Percentiles rank a stretch among this genome's conserved stretches.
These are phyloP conservation scores for Pristionchus maxplancki DNA, from an alignment of 2,888 invertebrate genomes.

Conservation along the genomic window DNA sequence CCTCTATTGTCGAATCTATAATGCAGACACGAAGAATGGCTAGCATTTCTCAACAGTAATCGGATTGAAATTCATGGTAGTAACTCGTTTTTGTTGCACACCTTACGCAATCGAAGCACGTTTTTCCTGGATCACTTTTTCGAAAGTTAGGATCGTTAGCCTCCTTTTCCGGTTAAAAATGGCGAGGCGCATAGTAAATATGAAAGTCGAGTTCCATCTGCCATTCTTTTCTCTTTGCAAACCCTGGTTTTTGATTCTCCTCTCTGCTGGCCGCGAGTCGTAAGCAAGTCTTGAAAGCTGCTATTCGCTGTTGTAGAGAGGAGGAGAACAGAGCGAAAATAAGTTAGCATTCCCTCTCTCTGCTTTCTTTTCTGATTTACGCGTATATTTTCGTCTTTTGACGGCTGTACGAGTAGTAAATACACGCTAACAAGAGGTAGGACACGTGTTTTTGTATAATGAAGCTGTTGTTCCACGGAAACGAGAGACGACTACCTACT, in stretches of 20 bases:
- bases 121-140: too few species aligned
- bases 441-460: neutral
- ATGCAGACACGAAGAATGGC: too few species aligned
- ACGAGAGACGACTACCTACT: neutral
- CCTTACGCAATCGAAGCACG: too few species aligned
- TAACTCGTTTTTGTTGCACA: too few species aligned
- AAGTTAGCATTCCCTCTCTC: neutral
- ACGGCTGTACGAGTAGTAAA: neutral
- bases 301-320: neutral
- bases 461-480: neutral
- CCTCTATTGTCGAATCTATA: too few species aligned
- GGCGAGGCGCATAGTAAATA: neutral
- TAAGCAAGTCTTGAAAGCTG: neutral
- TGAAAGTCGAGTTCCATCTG: neutral
- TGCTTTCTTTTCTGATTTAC: neutral
- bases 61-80: too few species aligned
- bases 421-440: slow-evolving; percentile 17
- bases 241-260: neutral
- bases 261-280: neutral
- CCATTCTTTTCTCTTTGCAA: neutral
- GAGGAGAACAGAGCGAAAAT: neutral
- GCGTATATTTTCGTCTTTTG: neutral
- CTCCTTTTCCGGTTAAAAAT: neutral
- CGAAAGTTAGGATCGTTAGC: too few species aligned
- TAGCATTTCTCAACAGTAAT: too few species aligned